Base-by-base conservation (phyloP, 1,140 invertebrate species). In the Helicorthomorpha holstii region DNA sequence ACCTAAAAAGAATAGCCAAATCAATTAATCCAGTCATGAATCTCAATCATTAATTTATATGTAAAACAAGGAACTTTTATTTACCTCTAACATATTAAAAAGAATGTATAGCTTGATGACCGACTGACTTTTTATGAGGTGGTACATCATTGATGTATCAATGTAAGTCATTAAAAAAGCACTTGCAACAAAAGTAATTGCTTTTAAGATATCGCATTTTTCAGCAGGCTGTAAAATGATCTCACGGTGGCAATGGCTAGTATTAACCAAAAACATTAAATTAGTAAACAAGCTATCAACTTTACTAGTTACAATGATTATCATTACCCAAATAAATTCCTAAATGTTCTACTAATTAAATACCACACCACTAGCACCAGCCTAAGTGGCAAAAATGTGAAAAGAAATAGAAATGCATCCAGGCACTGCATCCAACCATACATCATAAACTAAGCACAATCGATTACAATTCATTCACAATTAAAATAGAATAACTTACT, bases 51-150 rank as follows among this genome's bases (percentile, higher is more conserved):
- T 7, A 34, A 16, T 7, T 7, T 7, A 16, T 34, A 34, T 7
- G 29, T 7, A 34, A 45, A 55, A 2, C 2, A 14, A 47, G 25
- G 60, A 46, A 46, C 4, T 7, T 22, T 4, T 22, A 46, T 19
- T 25, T 12, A 83, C 93, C 75, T 99, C 96, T 48, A 99, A 70
- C 91, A 99, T 98, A 71, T 98, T 99, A 66, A 93, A 99, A 71
- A 98, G 96, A 64, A 99, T 94, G 66, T 99, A 99, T 46, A 99
- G 71, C 66, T 99, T 99, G 64, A 99, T 97, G 47, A 97, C 88
- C 50, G 92, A 94, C 65, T 99, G 96, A 61, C 89, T 94, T 67
- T 98, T 92, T 25, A 99, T 94, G 56, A 97, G 73, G 70, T 99
- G 96, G 70, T 99, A 99, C 73, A 98, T 82, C 74, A 98, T 89